Conservation (phyloP, 2,888 invertebrate species). For the Drosophila quasianomalipes region DNA sequence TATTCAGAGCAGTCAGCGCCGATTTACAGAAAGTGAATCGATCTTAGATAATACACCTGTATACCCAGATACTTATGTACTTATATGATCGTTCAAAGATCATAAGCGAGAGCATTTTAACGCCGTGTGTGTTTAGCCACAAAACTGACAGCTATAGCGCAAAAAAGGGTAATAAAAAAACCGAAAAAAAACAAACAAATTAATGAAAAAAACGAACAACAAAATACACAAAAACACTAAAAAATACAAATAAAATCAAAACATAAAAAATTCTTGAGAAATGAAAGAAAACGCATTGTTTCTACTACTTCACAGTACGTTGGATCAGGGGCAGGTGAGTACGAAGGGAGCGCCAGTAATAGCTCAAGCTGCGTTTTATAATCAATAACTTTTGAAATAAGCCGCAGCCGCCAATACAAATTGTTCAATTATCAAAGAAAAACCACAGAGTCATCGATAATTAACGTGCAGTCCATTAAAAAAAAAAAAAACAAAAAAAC, state of each 20-base stretch:
- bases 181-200: constrained; percentile 21
- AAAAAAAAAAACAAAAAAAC: constrained; percentile 11
- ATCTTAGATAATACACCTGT: constrained; percentile 61
- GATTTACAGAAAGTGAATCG: constrained; percentile 76
- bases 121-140: constrained; percentile 66
- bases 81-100: constrained; percentile 50
- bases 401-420: constrained; percentile 61
- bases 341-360: constrained; percentile 1
- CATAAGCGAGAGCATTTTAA: constrained; percentile 64
- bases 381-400: constrained; percentile 75
- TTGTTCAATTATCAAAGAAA: constrained; percentile 71
- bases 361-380: constrained; percentile 61
- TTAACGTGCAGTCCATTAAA: constrained; percentile 64
- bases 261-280: constrained; percentile 72
- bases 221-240: constrained; percentile 53
- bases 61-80: constrained; percentile 45
- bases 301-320: constrained; percentile 9
- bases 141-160: constrained; percentile 77
- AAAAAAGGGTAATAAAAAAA: constrained; percentile 68
- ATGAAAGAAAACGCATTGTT: constrained; percentile 70
- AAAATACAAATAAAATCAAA: constrained; percentile 75
- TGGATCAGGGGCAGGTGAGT: constrained; percentile 8
- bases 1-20: constrained; percentile 65
- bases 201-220: constrained; percentile 48
- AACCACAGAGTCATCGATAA: constrained; percentile 76